Conservation (phyloP, 2,113 vertebrate genomes). For the Phalacrocorax brasilianus region DNA sequence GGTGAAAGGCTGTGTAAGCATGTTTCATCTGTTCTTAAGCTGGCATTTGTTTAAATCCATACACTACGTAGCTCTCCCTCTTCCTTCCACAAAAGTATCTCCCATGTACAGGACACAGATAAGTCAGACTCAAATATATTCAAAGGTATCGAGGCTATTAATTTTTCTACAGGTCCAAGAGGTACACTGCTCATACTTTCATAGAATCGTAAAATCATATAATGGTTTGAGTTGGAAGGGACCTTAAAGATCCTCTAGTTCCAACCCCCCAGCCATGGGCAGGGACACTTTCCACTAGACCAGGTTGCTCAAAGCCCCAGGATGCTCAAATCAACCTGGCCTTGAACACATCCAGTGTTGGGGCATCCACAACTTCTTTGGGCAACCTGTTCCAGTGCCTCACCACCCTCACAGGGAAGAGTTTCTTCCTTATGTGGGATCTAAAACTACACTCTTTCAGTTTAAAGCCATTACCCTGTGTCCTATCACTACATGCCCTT, state of each 20-base stretch:
- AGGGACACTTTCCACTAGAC: neutral
- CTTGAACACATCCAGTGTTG: neutral
- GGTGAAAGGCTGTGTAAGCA: neutral
- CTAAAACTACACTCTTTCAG: too few relatives aligned
- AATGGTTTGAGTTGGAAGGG: neutral
- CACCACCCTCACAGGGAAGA: too few relatives aligned
- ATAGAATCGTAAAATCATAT: neutral
- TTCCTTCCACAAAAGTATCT: neutral
- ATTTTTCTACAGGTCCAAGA: neutral
- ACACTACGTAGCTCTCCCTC: neutral
- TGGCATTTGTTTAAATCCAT: neutral
- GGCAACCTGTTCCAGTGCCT: neutral
- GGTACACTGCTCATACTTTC: neutral
- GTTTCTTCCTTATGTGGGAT: too few relatives aligned
- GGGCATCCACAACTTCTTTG: neutral
- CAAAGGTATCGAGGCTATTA: neutral
- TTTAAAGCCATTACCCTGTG: too few relatives aligned
- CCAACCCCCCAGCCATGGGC: too few relatives aligned
- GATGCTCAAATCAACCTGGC: too few relatives aligned
- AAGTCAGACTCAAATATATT: neutral
- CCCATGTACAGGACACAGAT: neutral
- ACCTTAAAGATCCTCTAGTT: neutral
- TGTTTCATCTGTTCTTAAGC: neutral
- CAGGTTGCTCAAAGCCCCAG: neutral
- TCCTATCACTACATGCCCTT: too few relatives aligned